Conservation (phyloP, 2,113 vertebrate species). For the Zeus faber region DNA sequence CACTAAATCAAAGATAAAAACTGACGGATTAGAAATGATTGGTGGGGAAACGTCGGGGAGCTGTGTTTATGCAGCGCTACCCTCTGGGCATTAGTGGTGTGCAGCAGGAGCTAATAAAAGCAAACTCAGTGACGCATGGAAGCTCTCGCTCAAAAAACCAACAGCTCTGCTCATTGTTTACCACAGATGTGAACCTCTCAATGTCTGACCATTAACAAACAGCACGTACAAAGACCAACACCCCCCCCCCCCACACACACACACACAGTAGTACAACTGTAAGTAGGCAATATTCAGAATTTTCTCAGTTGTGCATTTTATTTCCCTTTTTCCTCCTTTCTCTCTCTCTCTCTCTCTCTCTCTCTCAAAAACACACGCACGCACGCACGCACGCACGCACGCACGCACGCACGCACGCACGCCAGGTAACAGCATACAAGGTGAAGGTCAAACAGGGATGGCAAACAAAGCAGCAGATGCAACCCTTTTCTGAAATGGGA, state of each 20-base stretch:
- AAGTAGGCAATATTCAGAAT: background rate
- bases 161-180: slow-evolving; percentile 46
- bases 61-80: too few relatives aligned
- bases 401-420: background rate
- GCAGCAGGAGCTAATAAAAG: too few relatives aligned
- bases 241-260: slow-evolving; percentile 6
- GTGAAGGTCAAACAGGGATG: slow-evolving; percentile 39
- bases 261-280: background rate
- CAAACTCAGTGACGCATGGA: too few relatives aligned
- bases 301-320: background rate
- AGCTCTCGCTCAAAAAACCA: too few relatives aligned
- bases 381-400: background rate
- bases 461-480: slow-evolving; percentile 47
- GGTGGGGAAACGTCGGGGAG: too few relatives aligned
- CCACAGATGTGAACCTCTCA: slow-evolving; percentile 34
- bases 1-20: too few relatives aligned
- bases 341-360: too few relatives aligned
- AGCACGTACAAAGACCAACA: slow-evolving; percentile 9
- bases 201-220: slow-evolving; percentile 31
- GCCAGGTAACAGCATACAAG: slow-evolving; percentile 48
- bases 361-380: slow-evolving; percentile 8
- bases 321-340: slow-evolving; percentile 31
- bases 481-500: background rate
- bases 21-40: too few relatives aligned
- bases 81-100: too few relatives aligned